A percentile compares a stretch with the other conserved stretches of the same genome.
Conservation (phyloP, 2,113 vertebrate genomes). For the Hydrochoerus hydrochaeris region DNA sequence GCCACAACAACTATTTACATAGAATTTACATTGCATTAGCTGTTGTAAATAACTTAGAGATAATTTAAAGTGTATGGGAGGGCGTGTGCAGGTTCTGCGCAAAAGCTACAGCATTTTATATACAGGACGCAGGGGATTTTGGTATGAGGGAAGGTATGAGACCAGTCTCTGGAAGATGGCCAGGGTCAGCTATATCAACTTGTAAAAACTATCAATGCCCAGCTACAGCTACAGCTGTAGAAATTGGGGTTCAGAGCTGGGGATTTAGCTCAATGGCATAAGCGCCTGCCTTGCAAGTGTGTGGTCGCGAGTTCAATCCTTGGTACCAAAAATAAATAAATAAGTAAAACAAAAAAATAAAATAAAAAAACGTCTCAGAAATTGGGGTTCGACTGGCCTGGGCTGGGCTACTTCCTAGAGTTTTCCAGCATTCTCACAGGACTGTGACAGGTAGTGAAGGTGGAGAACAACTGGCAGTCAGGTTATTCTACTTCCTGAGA, state of each 20-base stretch:
- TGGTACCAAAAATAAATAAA: no score
- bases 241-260: neutral
- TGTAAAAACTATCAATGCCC: neutral
- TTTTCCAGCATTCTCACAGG: neutral
- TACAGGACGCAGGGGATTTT: neutral
- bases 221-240: neutral
- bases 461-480: neutral
- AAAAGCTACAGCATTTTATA: neutral
- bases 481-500: neutral
- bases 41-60: neutral
- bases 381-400: neutral
- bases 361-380: no score
- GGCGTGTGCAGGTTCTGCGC: neutral
- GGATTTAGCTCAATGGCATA: no score
- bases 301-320: no score
- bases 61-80: neutral
- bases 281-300: no score
- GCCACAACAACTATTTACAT: neutral
- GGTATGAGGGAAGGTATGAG: neutral
- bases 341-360: no score
- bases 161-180: neutral
- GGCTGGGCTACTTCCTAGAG: neutral
- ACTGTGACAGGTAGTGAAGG: neutral
- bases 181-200: neutral
- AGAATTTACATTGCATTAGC: neutral